These are phyloP conservation scores for Rhinella marina DNA, from an alignment of 2,797 vertebrate species.

Conservation along the genomic window DNA sequence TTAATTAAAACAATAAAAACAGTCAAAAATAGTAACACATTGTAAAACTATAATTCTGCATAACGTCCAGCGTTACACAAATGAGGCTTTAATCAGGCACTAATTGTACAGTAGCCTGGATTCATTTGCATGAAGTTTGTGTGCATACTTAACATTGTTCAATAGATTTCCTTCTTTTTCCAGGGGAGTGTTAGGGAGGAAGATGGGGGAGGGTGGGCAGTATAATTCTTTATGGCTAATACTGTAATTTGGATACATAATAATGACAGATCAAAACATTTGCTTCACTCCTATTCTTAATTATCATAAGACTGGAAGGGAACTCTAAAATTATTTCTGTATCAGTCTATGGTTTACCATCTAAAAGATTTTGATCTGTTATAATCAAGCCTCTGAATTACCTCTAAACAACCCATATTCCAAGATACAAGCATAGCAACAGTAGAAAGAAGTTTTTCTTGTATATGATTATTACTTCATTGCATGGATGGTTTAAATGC, in stretches of 20 bases:
- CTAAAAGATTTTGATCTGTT: slow-evolving; percentile 53
- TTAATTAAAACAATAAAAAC: slow-evolving; percentile 42
- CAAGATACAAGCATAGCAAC: slow-evolving; percentile 4
- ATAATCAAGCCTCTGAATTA: slow-evolving; percentile 31
- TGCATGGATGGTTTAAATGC: neutral
- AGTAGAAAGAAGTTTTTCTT: neutral
- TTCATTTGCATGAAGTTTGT: slow-evolving; percentile 24
- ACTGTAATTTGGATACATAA: slow-evolving; percentile 38
- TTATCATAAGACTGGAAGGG: slow-evolving; percentile 41
- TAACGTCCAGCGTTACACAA: slow-evolving; percentile 16
- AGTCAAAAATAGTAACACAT: slow-evolving; percentile 36
- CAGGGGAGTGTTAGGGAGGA: slow-evolving; percentile 32
- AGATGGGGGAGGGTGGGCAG: slow-evolving; percentile 26
- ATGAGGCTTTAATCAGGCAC: slow-evolving; percentile 44
- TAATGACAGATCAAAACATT: slow-evolving; percentile 56
- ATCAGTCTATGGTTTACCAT: slow-evolving; percentile 43
- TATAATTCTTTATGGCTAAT: slow-evolving; percentile 45
- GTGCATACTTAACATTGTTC: slow-evolving; percentile 6
- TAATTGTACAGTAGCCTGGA: slow-evolving; percentile 41
- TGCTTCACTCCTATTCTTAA: slow-evolving; percentile 34
- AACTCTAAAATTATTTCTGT: slow-evolving; percentile 24
- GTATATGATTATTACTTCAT: slow-evolving; percentile 4
- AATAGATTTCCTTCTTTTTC: neutral
- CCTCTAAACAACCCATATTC: slow-evolving; percentile 24
- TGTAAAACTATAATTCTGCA: slow-evolving; percentile 44